Conservation (phyloP, 2,797 vertebrate genomes). For the Schizothorax lantsangensis region DNA sequence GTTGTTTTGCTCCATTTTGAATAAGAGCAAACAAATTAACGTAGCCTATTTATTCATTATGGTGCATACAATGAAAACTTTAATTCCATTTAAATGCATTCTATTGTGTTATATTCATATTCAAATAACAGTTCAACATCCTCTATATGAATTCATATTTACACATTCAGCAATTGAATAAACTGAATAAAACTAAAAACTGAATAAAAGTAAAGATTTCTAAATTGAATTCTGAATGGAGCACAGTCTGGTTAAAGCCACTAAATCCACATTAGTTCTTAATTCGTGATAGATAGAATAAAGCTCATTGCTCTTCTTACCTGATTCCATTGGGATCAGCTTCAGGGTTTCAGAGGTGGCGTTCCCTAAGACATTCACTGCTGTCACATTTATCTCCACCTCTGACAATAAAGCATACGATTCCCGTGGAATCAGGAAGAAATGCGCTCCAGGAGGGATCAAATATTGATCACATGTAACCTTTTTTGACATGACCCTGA, state of each 20-base stretch:
- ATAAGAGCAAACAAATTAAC: not conserved
- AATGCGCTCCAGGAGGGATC: constrained; percentile 61
- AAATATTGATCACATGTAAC: constrained; percentile 49
- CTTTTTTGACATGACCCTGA: constrained; percentile 58
- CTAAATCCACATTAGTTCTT: not conserved
- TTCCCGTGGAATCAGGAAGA: constrained; percentile 76
- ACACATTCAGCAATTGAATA: not conserved
- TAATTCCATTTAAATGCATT: not conserved
- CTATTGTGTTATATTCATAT: not conserved
- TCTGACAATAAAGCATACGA: constrained; percentile 75
- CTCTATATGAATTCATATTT: not conserved
- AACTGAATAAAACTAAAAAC: no score
- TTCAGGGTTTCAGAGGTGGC: constrained; percentile 67
- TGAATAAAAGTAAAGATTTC: not conserved
- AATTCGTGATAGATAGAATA: not conserved
- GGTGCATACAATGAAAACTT: not conserved
- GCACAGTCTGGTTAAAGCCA: not conserved
- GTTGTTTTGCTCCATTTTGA: not conserved
- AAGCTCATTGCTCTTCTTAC: constrained; percentile 68
- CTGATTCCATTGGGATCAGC: constrained; percentile 83
- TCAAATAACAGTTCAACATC: not conserved
- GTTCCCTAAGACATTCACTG: constrained; percentile 82
- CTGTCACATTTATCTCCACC: constrained; percentile 83
- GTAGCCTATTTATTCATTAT: not conserved
- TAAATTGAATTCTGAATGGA: not conserved